phyloP scores from a whole-genome alignment of 2,113 vertebrate genomes.

The Datnioides undecimradiatus region DNA sequence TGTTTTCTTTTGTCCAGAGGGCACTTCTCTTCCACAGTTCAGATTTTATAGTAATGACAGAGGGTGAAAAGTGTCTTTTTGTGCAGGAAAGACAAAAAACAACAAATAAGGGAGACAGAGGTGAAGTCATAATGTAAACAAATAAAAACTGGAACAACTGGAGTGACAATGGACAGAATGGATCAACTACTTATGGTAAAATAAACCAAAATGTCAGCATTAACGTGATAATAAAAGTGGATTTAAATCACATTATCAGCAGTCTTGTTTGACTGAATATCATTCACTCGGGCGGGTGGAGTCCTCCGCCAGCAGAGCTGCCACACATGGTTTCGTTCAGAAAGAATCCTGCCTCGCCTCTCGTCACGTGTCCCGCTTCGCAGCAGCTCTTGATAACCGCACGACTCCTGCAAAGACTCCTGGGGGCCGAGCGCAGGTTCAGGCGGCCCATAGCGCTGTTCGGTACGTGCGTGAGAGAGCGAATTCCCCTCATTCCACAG shows the following conservation, averaged over 20 bases:
- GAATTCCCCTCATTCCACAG: conserved; percentile 46
- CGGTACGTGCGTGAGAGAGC: not conserved
- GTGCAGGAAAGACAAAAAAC: not conserved
- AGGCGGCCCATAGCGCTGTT: not conserved
- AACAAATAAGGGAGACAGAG: not conserved
- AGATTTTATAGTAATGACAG: not conserved
- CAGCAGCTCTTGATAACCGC: not conserved
- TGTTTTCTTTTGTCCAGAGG: not conserved
- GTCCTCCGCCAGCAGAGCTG: not conserved
- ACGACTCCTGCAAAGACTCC: not conserved
- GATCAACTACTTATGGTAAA: not conserved
- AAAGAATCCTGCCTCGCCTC: conserved; percentile 2
- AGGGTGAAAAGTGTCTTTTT: not conserved
- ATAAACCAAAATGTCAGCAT: not conserved
- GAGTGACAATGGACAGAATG: not conserved
- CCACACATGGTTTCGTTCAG: not conserved
- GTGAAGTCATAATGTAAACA: not conserved
- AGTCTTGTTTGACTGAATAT: not conserved
- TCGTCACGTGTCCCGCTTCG: not conserved
- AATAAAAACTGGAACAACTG: not conserved
- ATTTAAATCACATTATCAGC: not conserved
- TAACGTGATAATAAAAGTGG: not conserved
- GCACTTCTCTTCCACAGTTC: not conserved
- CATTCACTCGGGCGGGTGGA: not conserved
- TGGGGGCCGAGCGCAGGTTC: not conserved